Base-by-base conservation (phyloP, 2,797 vertebrate species). In the Serranus cabrilla region DNA sequence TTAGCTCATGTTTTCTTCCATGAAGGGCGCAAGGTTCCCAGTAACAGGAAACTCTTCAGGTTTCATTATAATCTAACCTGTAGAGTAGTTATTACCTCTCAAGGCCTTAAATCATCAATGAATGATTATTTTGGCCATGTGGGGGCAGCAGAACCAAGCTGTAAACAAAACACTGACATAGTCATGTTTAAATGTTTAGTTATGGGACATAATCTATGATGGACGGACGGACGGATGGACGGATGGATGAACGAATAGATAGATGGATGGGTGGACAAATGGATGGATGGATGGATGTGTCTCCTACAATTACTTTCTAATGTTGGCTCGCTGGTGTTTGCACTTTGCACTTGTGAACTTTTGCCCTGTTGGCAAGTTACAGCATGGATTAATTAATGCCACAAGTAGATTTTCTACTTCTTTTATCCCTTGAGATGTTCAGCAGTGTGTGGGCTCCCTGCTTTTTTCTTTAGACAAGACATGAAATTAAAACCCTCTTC, bases 401-500 rank as follows among this genome's bases (percentile, higher is more conserved):
- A 58, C 1, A 18, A 74, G 18, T 51, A 47, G 27, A n/a, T 50
- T 16, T 56, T 59, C 54, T 17, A 57, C 43, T 55, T 56, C 34
- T 51, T 58, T 21, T 45, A 43, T 25, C 25, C 18, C 18, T 54
- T 62, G 13, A 58, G 34, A 58, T 23, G 34, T 60, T 66, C 20
- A 51, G 45, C 58, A 16, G 59, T 56, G 69, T 70, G 50, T 72
- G 49, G 52, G 59, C 62, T 84, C 39, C 11, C 34, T 68, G 49
- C 46, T 42, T 65, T 57, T 18, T 72, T 34, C 42, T 71, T 64
- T 20, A 67, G 65, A 82, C 66, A 68, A 57, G 80, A 76, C 45
- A 65, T 83, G 42, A 76, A 77, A 82, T 82, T 77, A 3, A 61
- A 82, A 39, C 14, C 2, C 20, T 67, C 56, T 68, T 68, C 66